Conservation (phyloP, 2,888 invertebrate species). For the Patella ulyssiponensis region DNA sequence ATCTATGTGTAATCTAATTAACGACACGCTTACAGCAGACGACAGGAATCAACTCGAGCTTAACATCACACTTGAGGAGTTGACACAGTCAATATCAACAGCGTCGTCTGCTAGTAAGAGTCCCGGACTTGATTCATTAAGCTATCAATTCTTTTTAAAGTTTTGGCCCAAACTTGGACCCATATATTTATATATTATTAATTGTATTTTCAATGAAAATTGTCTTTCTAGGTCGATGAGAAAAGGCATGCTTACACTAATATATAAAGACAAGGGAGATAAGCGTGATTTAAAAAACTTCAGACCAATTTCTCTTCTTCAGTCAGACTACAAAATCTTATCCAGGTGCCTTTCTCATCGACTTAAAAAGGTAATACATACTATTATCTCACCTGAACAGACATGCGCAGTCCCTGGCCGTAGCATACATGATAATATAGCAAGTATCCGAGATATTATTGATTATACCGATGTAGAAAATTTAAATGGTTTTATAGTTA, state of each 20-base stretch:
- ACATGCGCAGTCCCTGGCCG: slow-evolving; percentile 43
- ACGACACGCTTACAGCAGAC: not conserved
- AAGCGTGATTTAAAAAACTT: slow-evolving; percentile 38
- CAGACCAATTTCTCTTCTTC: slow-evolving; percentile 44
- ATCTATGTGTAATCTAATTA: not conserved
- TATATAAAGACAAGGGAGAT: slow-evolving; percentile 42
- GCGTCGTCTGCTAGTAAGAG: slow-evolving; percentile 33
- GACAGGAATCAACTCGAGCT: slow-evolving; percentile 5
- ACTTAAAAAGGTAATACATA: slow-evolving; percentile 31
- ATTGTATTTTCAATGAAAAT: slow-evolving; percentile 28
- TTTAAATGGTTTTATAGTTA: slow-evolving; percentile 35
- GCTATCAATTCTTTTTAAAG: slow-evolving; percentile 4
- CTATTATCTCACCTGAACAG: slow-evolving; percentile 40
- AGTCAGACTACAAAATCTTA: slow-evolving; percentile 44
- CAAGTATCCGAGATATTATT: slow-evolving; percentile 38
- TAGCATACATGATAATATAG: slow-evolving; percentile 44
- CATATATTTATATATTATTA: slow-evolving; percentile 22
- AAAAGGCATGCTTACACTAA: slow-evolving; percentile 27
- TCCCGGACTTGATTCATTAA: slow-evolving; percentile 5
- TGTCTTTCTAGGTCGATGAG: slow-evolving; percentile 26
- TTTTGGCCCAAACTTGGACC: slow-evolving; percentile 16
- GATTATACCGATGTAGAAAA: slow-evolving; percentile 43
- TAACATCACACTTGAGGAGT: slow-evolving; percentile 13
- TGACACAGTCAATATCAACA: slow-evolving; percentile 19
- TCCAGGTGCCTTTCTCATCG: slow-evolving; percentile 41